Conservation (phyloP, 1,140 invertebrate genomes). For the Berghia stephanieae region DNA sequence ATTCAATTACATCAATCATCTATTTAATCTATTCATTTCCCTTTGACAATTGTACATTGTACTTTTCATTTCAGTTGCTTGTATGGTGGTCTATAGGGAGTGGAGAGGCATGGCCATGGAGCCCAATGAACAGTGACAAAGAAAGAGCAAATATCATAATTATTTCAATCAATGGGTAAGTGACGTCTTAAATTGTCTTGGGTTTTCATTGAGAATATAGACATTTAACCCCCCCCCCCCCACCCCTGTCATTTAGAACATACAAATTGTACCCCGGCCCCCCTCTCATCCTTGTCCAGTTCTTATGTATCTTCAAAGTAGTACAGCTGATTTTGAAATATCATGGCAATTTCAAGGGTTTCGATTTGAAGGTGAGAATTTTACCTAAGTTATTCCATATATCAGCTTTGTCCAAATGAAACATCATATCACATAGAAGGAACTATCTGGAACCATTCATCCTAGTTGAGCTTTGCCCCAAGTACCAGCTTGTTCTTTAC, state of each 20-base stretch:
- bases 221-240: no score
- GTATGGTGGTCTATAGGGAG: slow-evolving; percentile 81
- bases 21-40: background rate
- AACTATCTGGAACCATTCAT: no score
- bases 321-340: background rate
- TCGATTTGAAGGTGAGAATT: no score
- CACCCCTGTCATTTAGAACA: no score
- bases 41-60: background rate
- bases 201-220: background rate
- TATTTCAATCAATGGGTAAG: slow-evolving; percentile 70
- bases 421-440: no score
- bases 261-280: no score
- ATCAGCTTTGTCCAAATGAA: no score
- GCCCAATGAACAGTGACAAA: slow-evolving; percentile 79
- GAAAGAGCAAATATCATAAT: slow-evolving; percentile 83
- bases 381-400: no score
- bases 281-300: no score
- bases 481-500: no score
- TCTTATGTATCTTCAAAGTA: background rate
- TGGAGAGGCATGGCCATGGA: slow-evolving; percentile 86
- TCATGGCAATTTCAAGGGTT: background rate
- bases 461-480: no score
- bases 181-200: background rate
- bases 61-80: slow-evolving; percentile 67
- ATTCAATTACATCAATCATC: background rate